Percentiles rank a stretch among this genome's conserved stretches.
Evolutionary conservation across 1,140 invertebrate species (phyloP).

Genomic region (Eubasilissa regina): DNA sequence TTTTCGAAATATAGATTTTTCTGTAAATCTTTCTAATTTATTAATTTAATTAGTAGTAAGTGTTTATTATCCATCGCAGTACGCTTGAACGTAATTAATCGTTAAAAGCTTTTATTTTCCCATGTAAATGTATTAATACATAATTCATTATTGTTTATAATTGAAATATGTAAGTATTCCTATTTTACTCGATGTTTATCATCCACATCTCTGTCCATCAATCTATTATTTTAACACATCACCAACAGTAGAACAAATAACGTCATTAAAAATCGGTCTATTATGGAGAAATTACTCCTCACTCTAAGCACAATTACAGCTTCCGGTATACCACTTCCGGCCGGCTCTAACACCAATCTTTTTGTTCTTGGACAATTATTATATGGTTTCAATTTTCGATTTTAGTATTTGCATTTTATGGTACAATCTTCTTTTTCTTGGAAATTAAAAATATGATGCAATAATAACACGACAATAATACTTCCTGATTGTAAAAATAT

Average conservation of each 20-base stretch:
- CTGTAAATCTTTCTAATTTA: too few relatives aligned
- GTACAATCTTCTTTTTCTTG: background rate
- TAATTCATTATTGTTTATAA: too few relatives aligned
- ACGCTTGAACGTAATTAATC: too few relatives aligned
- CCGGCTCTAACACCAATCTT: background rate
- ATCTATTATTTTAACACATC: background rate
- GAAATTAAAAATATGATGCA: too few relatives aligned
- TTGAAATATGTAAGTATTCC: too few relatives aligned
- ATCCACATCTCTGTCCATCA: slow-evolving; percentile 19
- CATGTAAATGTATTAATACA: too few relatives aligned
- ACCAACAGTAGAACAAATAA: slow-evolving; percentile 6
- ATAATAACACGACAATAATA: too few relatives aligned
- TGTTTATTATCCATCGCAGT: too few relatives aligned
- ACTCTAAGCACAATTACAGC: slow-evolving; percentile 3
- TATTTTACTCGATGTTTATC: background rate
- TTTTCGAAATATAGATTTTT: too few relatives aligned
- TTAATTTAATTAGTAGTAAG: too few relatives aligned
- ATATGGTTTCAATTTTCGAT: background rate
- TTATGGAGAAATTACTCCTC: slow-evolving; percentile 35
- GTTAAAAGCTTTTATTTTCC: too few relatives aligned
- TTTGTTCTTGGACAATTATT: background rate
- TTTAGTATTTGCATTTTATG: background rate
- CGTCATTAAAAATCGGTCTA: slow-evolving; percentile 24
- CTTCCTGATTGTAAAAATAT: too few relatives aligned
- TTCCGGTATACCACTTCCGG: slow-evolving; percentile 22